Conservation (phyloP, 1,140 invertebrate genomes). For the Drosophila auraria region DNA sequence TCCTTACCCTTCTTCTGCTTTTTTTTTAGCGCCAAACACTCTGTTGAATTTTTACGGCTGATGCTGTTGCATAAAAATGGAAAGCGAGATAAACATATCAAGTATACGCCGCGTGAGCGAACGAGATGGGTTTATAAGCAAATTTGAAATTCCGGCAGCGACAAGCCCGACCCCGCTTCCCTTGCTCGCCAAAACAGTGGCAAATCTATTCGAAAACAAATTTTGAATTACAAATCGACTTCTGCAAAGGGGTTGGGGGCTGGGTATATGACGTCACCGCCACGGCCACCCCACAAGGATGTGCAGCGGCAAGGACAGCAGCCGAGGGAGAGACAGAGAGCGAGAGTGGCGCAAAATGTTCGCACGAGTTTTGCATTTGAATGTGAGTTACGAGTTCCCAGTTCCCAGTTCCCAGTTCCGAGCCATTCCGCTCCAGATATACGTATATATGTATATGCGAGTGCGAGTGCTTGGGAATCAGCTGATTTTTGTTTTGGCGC, state of each 20-base stretch:
- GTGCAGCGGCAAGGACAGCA: conserved; percentile 58
- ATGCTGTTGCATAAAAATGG: conserved; percentile 73
- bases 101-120: conserved; percentile 23
- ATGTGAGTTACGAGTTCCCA: conserved; percentile 75
- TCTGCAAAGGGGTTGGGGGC: conserved; percentile 28
- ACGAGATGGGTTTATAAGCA: conserved; percentile 39
- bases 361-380: conserved; percentile 84
- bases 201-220: conserved; percentile 83
- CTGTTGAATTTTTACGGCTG: conserved; percentile 79
- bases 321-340: conserved; percentile 5
- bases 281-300: conserved; percentile 56
- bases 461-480: conserved; percentile 44
- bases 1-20: conserved; percentile 15
- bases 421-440: conserved; percentile 2
- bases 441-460: conserved; percentile 11
- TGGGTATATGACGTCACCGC: conserved; percentile 40
- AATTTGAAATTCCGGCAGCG: conserved; percentile 77
- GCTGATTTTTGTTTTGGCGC: conserved; percentile 80
- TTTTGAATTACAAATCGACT: conserved; percentile 83
- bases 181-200: conserved; percentile 47
- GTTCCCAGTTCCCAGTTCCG: neutral
- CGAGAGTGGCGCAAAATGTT: conserved; percentile 68
- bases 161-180: neutral
- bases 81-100: conserved; percentile 40
- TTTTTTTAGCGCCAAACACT: conserved; percentile 47